phyloP scores from a whole-genome alignment of 2,888 invertebrate species.

The Azorinus chamasolen region DNA sequence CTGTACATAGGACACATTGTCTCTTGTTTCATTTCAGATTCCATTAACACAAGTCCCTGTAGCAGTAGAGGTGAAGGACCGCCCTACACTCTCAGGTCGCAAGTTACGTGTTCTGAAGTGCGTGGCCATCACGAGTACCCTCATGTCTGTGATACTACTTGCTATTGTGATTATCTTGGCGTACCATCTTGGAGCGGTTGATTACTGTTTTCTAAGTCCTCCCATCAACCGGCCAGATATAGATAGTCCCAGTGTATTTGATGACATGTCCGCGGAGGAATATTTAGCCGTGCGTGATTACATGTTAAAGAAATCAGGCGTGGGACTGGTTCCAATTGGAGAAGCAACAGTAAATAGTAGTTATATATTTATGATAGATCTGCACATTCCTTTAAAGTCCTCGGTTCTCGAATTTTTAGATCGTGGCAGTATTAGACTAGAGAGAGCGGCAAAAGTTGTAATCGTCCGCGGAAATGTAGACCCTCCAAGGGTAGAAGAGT shows the following conservation, averaged over 20 bases:
- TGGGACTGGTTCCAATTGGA: slow-evolving; percentile 68
- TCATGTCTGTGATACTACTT: slow-evolving; percentile 60
- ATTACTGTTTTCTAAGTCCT: slow-evolving; percentile 68
- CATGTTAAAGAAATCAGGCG: slow-evolving; percentile 61
- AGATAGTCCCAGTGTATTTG: slow-evolving; percentile 73
- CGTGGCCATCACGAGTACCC: slow-evolving; percentile 43
- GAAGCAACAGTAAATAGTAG: slow-evolving; percentile 71
- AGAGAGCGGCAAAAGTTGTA: slow-evolving; percentile 76
- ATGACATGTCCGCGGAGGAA: slow-evolving; percentile 75
- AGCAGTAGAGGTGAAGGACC: no score
- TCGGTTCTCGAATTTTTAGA: slow-evolving; percentile 72
- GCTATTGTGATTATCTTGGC: slow-evolving; percentile 60
- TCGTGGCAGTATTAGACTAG: slow-evolving; percentile 69
- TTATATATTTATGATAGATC: slow-evolving; percentile 79
- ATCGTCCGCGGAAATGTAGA: slow-evolving; percentile 77
- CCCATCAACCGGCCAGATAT: slow-evolving; percentile 61
- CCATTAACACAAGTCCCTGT: no score
- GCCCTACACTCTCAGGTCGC: not conserved
- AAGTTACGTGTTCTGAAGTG: slow-evolving; percentile 20
- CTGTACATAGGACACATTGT: no score
- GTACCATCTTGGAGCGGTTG: slow-evolving; percentile 52
- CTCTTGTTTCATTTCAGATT: no score
- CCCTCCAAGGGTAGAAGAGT: slow-evolving; percentile 79
- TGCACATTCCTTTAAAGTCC: slow-evolving; percentile 75
- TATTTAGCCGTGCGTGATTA: slow-evolving; percentile 73